These are phyloP conservation scores for Neolamprologus hecqui DNA, from an alignment of 2,113 vertebrate species.

Conservation along the genomic window DNA sequence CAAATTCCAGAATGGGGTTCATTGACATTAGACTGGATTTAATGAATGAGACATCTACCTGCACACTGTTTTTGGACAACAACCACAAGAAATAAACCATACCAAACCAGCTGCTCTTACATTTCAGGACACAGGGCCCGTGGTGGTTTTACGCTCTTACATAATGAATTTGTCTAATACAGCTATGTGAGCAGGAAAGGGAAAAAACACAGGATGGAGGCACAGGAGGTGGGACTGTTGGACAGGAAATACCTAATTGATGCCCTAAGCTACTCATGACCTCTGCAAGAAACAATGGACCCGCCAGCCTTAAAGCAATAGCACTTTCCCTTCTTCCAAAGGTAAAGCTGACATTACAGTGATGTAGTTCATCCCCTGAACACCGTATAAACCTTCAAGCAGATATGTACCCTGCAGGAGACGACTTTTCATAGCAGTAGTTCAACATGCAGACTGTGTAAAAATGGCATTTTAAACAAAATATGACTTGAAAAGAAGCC, in stretches of 20 bases:
- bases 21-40: background rate
- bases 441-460: background rate
- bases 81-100: background rate
- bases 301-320: background rate
- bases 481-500: background rate
- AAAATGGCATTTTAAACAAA: background rate
- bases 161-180: background rate
- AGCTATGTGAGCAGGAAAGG: background rate
- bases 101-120: background rate
- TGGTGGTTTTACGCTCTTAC: background rate
- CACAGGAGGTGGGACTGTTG: background rate
- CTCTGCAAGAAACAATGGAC: background rate
- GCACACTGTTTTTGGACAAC: background rate
- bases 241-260: conserved; percentile 16
- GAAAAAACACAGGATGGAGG: background rate
- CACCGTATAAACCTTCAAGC: background rate
- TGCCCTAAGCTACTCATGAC: background rate
- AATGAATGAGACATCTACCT: background rate
- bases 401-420: background rate
- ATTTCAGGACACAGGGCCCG: background rate
- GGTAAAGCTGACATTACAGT: background rate
- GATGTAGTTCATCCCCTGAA: background rate
- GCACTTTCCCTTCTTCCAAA: background rate
- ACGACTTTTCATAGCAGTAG: background rate
- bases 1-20: background rate